Evolutionary conservation across 1,140 invertebrate genomes (phyloP).

Genomic region (Telenomus remus): DNA sequence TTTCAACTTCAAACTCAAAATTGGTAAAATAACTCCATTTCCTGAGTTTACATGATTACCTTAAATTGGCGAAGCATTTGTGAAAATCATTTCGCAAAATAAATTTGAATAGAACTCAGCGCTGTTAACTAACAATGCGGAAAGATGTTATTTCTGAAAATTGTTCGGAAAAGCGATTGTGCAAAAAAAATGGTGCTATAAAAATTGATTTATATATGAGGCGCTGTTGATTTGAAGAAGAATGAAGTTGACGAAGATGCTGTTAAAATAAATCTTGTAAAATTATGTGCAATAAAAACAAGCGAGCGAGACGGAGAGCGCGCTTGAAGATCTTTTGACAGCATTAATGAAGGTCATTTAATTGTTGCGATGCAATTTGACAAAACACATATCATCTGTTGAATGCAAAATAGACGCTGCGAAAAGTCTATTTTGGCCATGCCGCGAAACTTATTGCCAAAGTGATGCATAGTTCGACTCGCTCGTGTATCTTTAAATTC

Average conservation of each 20-base stretch:
- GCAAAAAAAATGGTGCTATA: too few species aligned
- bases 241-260: too few species aligned
- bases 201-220: too few species aligned
- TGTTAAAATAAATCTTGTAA: not conserved
- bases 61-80: not conserved
- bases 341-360: constrained; percentile 46
- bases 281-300: constrained; percentile 9
- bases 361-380: constrained; percentile 35
- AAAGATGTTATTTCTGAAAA: too few species aligned
- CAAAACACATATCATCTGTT: constrained; percentile 28
- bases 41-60: not conserved
- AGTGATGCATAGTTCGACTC: constrained; percentile 44
- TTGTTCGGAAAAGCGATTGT: too few species aligned
- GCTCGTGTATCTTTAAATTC: constrained; percentile 32
- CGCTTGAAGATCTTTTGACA: constrained; percentile 9
- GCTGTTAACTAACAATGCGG: too few species aligned
- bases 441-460: constrained; percentile 62
- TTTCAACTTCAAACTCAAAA: not conserved
- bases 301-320: not conserved
- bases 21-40: not conserved
- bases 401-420: constrained; percentile 38
- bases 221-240: too few species aligned
- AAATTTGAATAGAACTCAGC: not conserved
- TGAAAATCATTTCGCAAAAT: not conserved
- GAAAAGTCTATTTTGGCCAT: constrained; percentile 57